A percentile compares a stretch with the other conserved stretches of the same genome.
Conservation (phyloP, 2,113 vertebrate species). For the Mixornis gularis region DNA sequence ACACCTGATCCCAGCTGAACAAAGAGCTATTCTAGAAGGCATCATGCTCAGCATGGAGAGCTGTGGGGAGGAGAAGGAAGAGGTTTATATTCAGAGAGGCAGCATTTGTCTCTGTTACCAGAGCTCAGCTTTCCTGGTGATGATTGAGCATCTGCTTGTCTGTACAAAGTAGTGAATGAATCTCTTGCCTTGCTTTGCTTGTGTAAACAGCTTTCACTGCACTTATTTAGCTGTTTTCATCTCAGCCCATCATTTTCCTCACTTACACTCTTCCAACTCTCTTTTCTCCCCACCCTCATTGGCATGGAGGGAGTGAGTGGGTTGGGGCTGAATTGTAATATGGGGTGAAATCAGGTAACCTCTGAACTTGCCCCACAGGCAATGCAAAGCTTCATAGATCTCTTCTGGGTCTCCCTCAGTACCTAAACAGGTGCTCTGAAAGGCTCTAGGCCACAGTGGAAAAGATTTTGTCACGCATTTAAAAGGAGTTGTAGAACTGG, state of each 20-base stretch:
- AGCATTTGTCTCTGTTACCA: fast-evolving
- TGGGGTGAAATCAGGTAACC: neutral
- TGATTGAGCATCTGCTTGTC: neutral
- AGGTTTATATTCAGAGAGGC: fast-evolving
- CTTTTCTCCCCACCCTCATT: fast-evolving
- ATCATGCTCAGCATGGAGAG: neutral
- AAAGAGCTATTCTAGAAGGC: neutral
- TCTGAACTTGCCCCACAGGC: neutral
- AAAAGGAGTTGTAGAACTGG: neutral
- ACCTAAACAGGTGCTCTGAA: neutral
- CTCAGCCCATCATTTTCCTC: neutral
- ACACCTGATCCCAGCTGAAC: neutral
- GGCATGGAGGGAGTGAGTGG: fast-evolving
- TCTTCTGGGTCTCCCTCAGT: neutral
- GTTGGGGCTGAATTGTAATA: neutral
- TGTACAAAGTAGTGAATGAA: neutral
- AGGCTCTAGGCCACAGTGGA: neutral
- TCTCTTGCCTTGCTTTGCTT: neutral
- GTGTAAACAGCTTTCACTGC: neutral
- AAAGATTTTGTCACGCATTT: neutral
- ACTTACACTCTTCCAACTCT: neutral
- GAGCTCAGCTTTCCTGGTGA: neutral
- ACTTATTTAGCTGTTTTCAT: neutral
- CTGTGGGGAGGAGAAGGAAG: neutral
- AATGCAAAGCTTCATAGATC: neutral